phyloP scores from a whole-genome alignment of 2,888 invertebrate genomes.

The Crocallis elinguaria region DNA sequence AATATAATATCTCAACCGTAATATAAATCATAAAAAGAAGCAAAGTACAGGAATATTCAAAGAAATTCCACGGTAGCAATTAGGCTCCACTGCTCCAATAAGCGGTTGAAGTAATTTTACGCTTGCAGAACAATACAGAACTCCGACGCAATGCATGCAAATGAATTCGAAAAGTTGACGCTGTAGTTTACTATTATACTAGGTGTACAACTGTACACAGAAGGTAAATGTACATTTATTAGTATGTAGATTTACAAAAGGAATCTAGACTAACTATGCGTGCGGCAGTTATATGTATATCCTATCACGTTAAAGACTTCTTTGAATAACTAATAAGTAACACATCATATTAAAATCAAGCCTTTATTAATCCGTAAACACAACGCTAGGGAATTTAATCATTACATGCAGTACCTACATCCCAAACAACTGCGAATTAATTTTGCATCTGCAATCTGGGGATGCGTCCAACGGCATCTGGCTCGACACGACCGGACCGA shows the following conservation, averaged over 20 bases:
- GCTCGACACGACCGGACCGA: conserved; percentile 68
- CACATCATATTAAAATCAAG: conserved; percentile 1
- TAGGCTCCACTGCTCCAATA: conserved; percentile 9
- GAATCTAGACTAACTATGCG: too few relatives aligned
- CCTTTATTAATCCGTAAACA: conserved; percentile 18
- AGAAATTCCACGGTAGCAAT: conserved; percentile 19
- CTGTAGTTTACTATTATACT: background rate
- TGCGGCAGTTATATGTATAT: background rate
- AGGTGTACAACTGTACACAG: background rate
- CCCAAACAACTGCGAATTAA: conserved; percentile 63
- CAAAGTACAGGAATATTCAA: conserved; percentile 7
- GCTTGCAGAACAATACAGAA: conserved; percentile 30
- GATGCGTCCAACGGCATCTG: conserved; percentile 64
- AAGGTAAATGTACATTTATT: too few relatives aligned
- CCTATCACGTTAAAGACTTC: too few relatives aligned
- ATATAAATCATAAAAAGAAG: background rate
- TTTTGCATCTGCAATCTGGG: conserved; percentile 76
- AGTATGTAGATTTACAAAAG: too few relatives aligned
- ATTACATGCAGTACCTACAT: conserved; percentile 36
- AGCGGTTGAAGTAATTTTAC: conserved; percentile 24
- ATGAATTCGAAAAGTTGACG: conserved; percentile 29
- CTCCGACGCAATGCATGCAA: conserved; percentile 29
- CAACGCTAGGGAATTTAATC: conserved; percentile 35
- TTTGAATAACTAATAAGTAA: background rate
- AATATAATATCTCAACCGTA: too few relatives aligned